Conservation (phyloP, 2,888 invertebrate genomes). For the Chymomyza amoena region DNA sequence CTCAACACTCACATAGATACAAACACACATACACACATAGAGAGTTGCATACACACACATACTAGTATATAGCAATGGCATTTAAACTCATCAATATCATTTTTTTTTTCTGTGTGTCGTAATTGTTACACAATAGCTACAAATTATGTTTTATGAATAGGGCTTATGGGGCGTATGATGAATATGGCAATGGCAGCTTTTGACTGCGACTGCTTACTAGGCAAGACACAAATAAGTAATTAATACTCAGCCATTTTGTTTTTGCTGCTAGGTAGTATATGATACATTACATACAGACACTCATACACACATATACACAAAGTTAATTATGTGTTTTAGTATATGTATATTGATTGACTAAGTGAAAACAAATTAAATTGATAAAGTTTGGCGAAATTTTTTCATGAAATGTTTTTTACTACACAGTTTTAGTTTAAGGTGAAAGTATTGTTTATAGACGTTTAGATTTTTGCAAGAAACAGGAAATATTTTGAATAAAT, state of each 20-base stretch:
- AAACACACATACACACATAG: neutral
- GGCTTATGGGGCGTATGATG: slow-evolving; percentile 35
- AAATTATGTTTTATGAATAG: neutral
- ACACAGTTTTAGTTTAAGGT: neutral
- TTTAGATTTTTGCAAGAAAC: neutral
- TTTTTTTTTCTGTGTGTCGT: slow-evolving; percentile 3
- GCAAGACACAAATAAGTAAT: slow-evolving; percentile 11
- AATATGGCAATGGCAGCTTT: slow-evolving; percentile 7
- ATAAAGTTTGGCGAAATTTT: slow-evolving; percentile 34
- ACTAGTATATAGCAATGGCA: slow-evolving; percentile 6
- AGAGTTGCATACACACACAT: neutral
- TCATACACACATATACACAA: slow-evolving; percentile 13
- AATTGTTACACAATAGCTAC: slow-evolving; percentile 2
- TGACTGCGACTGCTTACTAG: neutral
- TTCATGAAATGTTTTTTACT: neutral
- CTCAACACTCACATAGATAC: slow-evolving; percentile 10
- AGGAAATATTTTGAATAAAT: no score
- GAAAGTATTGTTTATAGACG: neutral
- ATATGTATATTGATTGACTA: slow-evolving; percentile 27
- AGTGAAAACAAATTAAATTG: slow-evolving; percentile 39
- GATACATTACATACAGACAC: slow-evolving; percentile 12
- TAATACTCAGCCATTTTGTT: slow-evolving; percentile 23
- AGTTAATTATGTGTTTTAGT: slow-evolving; percentile 18
- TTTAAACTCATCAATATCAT: slow-evolving; percentile 19
- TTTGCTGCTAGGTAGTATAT: neutral